These are phyloP conservation scores for Opisthocomus hoazin DNA, from an alignment of 2,113 vertebrate species.

Conservation along the genomic window DNA sequence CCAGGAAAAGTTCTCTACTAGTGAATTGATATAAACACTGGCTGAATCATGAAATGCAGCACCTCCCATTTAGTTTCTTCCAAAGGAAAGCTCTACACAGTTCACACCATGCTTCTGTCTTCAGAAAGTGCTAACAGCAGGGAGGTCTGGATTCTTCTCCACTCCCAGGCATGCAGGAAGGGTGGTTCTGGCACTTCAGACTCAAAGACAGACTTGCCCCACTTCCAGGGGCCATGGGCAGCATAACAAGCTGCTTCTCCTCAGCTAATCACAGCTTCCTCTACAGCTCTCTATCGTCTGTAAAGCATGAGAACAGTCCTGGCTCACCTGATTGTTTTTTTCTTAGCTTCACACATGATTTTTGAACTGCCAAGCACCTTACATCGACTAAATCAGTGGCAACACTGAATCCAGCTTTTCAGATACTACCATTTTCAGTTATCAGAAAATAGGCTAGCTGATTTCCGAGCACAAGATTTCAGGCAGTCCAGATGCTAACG, in stretches of 20 bases:
- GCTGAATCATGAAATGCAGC: not conserved
- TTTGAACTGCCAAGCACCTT: not conserved
- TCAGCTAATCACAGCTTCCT: not conserved
- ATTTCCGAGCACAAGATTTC: not conserved
- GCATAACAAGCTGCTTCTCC: not conserved
- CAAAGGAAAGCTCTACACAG: not conserved
- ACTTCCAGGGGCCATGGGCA: not conserved
- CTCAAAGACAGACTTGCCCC: not conserved
- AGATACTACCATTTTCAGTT: not conserved
- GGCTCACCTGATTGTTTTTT: not conserved
- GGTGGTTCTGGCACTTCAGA: not conserved
- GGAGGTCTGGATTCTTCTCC: not conserved
- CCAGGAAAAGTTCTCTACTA: not conserved
- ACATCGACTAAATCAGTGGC: not conserved
- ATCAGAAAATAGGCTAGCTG: not conserved
- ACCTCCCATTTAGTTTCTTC: not conserved
- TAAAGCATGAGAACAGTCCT: too few species aligned
- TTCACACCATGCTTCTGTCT: not conserved
- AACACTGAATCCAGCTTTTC: conserved; percentile 6
- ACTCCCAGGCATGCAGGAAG: not conserved
- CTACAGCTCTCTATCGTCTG: not conserved
- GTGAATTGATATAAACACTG: not conserved
- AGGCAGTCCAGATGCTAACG: not conserved
- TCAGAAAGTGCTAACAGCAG: not conserved
- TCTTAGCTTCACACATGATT: not conserved